Evolutionary conservation across 2,113 vertebrate species (phyloP), one percentile per base, ranked within the genome.

Genomic region (Paracanthobrama guichenoti): DNA sequence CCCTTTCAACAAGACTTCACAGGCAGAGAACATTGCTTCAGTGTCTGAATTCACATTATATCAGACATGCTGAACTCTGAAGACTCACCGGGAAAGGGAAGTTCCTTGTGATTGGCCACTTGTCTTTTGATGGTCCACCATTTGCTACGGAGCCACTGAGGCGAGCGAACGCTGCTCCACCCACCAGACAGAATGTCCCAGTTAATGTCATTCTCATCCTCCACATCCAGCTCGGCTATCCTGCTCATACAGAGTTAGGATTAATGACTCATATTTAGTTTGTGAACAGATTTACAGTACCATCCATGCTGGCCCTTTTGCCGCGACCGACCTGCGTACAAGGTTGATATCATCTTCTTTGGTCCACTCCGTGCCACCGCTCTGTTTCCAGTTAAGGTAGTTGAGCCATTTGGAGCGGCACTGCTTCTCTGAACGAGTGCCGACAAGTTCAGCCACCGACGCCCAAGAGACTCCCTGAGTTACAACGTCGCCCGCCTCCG

Each of bases 121-220:
- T 99, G 97, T 87, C 98, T 96, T 94, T 99, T 99, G 92, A 99
- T 97, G 88, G 97, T 98, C 98, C 98, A 99, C 98, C 98, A 99
- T 95, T 99, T 99, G 85, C 98, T 99, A 53, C 98, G 94, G 76
- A 99, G 96, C 98, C 98, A 99, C 82, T 99, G 98, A 1, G 98
- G 98, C 44, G 98, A 99, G 20, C 98, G 97, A 46, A 99, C 98
- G 79, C 97, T 99, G 88, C 96, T 98, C 98, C 98, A 99, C 62
- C 98, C 98, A 73, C 97, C 97, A 0, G 98, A 95, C 28, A 99
- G 91, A 7, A 97, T 94, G 90, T 99, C 98, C 98, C 98, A 99
- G 31, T 96, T 97, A 88, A 99, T 97, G 55, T 98, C 97, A 71
- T 98, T 99, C 92, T 99, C 98, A 87, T 99, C 97, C 64, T 95